A percentile compares a stretch with the other conserved stretches of the same genome.
Conservation (phyloP, 2,888 invertebrate species). For the Macaria notata region DNA sequence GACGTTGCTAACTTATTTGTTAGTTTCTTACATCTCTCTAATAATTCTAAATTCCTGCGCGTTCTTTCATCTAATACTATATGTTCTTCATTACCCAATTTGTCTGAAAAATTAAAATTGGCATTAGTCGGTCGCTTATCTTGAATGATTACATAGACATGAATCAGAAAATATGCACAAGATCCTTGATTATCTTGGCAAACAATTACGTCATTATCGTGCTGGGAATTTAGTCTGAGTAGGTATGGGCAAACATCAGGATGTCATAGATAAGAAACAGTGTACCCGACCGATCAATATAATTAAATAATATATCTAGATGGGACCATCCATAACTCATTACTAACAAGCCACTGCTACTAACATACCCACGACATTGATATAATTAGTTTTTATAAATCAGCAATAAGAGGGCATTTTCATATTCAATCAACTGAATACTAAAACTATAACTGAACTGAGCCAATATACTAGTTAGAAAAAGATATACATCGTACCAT, state of each 20-base stretch:
- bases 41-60: conserved; percentile 81
- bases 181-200: conserved; percentile 38
- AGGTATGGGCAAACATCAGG: too few species aligned
- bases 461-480: too few species aligned
- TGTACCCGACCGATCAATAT: too few species aligned
- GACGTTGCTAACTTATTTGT: conserved; percentile 85
- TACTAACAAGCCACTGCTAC: too few species aligned
- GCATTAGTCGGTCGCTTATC: conserved; percentile 50
- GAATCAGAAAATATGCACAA: conserved; percentile 48
- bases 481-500: conserved; percentile 52
- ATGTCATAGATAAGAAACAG: too few species aligned
- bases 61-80: conserved; percentile 77
- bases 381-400: too few species aligned
- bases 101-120: conserved; percentile 64
- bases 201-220: conserved; percentile 51
- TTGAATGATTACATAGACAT: conserved; percentile 45
- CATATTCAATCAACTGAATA: too few species aligned
- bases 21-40: conserved; percentile 79
- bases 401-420: too few species aligned
- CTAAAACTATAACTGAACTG: too few species aligned
- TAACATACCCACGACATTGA: too few species aligned
- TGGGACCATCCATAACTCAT: too few species aligned
- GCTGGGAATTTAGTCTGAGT: conserved; percentile 18
- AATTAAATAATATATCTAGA: too few species aligned
- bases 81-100: conserved; percentile 70